phyloP scores from a whole-genome alignment of 2,113 vertebrate species.

The Perognathus longimembris region DNA sequence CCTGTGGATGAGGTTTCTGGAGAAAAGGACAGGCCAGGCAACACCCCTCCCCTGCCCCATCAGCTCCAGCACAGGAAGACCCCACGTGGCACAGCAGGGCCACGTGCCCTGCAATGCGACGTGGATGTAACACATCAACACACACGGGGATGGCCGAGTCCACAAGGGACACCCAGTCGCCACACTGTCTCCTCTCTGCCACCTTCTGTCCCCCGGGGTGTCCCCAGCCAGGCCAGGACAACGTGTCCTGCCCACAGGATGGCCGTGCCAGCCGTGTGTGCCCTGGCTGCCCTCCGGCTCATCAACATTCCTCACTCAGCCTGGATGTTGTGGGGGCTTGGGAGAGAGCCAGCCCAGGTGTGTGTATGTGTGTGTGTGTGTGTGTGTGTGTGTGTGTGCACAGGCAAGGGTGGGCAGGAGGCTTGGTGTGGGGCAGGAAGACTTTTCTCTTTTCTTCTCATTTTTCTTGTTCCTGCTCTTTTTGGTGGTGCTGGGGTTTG shows the following conservation, averaged over 20 bases:
- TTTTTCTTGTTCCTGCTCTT: no score
- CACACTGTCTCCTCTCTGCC: neutral
- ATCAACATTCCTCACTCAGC: neutral
- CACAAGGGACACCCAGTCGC: neutral
- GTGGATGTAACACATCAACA: neutral
- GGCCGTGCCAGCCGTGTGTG: neutral
- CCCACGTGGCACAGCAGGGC: neutral
- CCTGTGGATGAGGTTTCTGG: no score
- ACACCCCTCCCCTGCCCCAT: no score
- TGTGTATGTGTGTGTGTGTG: neutral
- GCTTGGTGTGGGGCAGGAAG: no score
- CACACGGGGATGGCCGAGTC: neutral
- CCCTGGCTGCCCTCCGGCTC: neutral
- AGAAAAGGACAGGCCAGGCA: no score
- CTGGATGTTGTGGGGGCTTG: neutral
- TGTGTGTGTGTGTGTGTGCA: neutral
- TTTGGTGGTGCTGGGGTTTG: no score
- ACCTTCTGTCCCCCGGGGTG: neutral
- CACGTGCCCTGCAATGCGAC: no score
- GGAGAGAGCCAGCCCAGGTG: neutral
- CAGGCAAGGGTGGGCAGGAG: neutral
- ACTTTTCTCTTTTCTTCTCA: no score
- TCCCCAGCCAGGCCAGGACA: neutral
- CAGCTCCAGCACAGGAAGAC: no score
- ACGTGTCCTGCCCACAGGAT: neutral